Percentiles rank a stretch among this genome's conserved stretches.
Evolutionary conservation across 2,888 invertebrate species (phyloP).

Genomic region (Dione juno): DNA sequence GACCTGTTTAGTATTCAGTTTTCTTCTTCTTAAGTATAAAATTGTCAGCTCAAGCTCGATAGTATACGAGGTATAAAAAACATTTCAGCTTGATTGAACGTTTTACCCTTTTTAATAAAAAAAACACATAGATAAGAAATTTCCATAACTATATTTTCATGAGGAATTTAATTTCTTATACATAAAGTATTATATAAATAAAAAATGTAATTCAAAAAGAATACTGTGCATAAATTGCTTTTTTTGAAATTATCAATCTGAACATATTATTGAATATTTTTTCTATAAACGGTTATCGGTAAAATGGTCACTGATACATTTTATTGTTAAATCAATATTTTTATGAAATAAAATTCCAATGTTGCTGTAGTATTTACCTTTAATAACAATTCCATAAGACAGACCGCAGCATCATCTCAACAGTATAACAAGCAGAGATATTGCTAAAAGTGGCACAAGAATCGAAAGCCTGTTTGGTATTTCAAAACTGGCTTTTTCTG

Average conservation of each 20-base stretch:
- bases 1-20: too few species aligned
- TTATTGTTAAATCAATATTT: not conserved
- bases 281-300: not conserved
- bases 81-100: too few species aligned
- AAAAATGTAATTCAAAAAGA: too few species aligned
- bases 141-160: not conserved
- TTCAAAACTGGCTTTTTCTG: conserved; percentile 32
- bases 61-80: not conserved
- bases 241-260: too few species aligned
- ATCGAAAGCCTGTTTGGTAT: conserved; percentile 32
- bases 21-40: not conserved
- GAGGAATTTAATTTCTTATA: not conserved
- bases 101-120: too few species aligned
- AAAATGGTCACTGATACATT: not conserved
- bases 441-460: conserved; percentile 29
- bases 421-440: conserved; percentile 12
- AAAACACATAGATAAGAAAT: not conserved
- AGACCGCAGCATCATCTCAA: not conserved
- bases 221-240: too few species aligned
- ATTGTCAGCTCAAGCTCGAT: not conserved
- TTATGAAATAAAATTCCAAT: not conserved
- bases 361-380: not conserved
- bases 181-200: not conserved
- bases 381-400: not conserved
- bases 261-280: too few species aligned